Evolutionary conservation across 2,797 vertebrate species (phyloP).

Genomic region (Bryconaethiops microstoma): DNA sequence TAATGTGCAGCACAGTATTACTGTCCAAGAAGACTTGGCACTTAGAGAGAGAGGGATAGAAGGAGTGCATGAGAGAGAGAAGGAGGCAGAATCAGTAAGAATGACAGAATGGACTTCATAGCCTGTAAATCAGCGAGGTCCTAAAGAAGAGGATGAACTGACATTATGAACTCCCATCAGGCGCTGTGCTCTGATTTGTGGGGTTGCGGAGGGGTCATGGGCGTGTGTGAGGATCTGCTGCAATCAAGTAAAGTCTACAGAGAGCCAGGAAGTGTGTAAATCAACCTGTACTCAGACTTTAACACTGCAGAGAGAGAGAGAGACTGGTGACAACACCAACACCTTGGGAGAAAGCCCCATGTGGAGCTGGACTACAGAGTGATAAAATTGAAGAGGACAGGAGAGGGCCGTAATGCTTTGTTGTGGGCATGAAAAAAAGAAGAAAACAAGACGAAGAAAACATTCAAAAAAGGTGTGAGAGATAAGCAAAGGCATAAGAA

Average conservation of each 20-base stretch:
- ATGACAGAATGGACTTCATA: conserved; percentile 53
- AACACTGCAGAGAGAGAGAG: conserved; percentile 24
- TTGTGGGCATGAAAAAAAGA: not conserved
- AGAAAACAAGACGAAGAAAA: not conserved
- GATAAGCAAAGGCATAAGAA: conserved; percentile 1
- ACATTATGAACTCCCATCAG: conserved; percentile 64
- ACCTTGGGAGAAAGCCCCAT: not conserved
- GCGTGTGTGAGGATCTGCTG: conserved; percentile 60
- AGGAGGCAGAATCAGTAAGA: not conserved
- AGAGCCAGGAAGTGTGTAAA: conserved; percentile 57
- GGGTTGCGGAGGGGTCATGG: conserved; percentile 66
- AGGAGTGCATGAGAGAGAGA: conserved; percentile 12
- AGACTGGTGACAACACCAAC: not conserved
- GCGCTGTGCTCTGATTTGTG: conserved; percentile 66
- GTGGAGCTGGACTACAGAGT: conserved; percentile 10
- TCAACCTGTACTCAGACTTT: conserved; percentile 55
- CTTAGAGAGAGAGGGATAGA: not conserved
- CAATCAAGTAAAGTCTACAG: conserved; percentile 65
- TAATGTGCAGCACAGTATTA: too few species aligned
- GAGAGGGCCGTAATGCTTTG: not conserved
- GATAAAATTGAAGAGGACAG: conserved; percentile 14
- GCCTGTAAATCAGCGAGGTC: conserved; percentile 68
- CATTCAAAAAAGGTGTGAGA: conserved; percentile 6
- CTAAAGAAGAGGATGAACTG: conserved; percentile 64
- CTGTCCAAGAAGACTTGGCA: too few species aligned